Evolutionary conservation across 1,140 invertebrate species (phyloP).

Genomic region (Bradysia coprophila): DNA sequence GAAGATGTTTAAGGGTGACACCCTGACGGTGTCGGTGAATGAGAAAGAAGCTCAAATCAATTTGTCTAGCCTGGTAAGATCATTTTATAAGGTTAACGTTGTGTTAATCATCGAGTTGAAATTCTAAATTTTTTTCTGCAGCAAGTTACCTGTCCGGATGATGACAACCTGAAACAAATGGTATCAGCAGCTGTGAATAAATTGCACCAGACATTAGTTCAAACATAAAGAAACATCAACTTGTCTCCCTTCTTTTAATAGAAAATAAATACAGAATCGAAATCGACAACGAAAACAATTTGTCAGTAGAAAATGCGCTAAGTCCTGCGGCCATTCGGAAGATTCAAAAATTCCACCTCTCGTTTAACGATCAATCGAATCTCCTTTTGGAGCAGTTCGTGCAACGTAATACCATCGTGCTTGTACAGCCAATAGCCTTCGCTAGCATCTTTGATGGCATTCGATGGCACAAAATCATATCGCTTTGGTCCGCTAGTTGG

Average conservation of each 20-base stretch:
- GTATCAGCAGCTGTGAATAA: conserved; percentile 72
- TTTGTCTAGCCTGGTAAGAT: conserved; percentile 50
- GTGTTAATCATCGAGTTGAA: conserved; percentile 3
- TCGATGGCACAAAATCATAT: conserved; percentile 56
- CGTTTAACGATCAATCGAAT: neutral
- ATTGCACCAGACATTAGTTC: conserved; percentile 62
- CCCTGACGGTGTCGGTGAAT: conserved; percentile 68
- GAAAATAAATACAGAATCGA: too few species aligned
- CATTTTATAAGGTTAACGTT: neutral
- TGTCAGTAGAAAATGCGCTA: neutral
- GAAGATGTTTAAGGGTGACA: conserved; percentile 84
- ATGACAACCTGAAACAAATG: conserved; percentile 65
- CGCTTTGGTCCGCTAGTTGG: conserved; percentile 85
- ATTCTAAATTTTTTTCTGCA: conserved; percentile 23
- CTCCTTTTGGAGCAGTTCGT: conserved; percentile 47
- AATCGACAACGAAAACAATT: too few species aligned
- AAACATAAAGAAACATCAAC: too few species aligned
- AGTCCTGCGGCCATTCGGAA: neutral
- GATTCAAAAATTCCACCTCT: neutral
- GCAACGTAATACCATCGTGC: conserved; percentile 63
- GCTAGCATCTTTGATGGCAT: too few species aligned
- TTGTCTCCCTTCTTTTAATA: too few species aligned
- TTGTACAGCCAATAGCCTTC: conserved; percentile 84
- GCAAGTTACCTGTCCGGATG: conserved; percentile 63
- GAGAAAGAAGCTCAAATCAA: conserved; percentile 75